Evolutionary conservation across 2,797 vertebrate species (phyloP), one percentile per base, ranked within the genome.

Genomic region (Malurus leucopterus): DNA sequence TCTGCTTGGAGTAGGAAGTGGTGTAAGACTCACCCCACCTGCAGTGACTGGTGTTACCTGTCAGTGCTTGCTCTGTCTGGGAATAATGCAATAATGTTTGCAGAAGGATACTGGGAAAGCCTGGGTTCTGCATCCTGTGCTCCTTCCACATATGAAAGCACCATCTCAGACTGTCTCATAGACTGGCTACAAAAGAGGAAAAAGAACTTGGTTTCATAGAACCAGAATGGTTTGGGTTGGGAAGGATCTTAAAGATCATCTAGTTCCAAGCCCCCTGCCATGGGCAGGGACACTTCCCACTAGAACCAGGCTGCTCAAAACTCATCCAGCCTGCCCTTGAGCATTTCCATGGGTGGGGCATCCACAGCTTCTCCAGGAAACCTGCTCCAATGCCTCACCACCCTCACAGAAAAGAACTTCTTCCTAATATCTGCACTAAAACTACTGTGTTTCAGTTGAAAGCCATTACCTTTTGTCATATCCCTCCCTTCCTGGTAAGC

Each of bases 41-140:
- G n/a, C 3, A 4, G 32, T 7, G 34, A 15, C 49, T 70, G 67
- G 13, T 29, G n/a, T 38, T 46, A 54, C 23, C 50, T 0, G 0
- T 15, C 58, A 24, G 19, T 59, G 53, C 20, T 73, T 55, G 82
- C 47, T 59, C 68, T 24, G 61, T 23, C 22, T 59, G 19, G 49
- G 27, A 82, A 38, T 36, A 79, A 88, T n/a, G 30, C 49, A 61
- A 41, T 5, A 27, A 51, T 9, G 2, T 32, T 90, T 72, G 75
- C 69, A 77, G 77, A 38, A 79, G 47, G 54, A 43, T 58, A 43
- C 43, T 53, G 61, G 15, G 7, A 92, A 89, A 62, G 15, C 26
- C 78, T 0, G 2, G 50, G 13, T 22, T 73, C 61, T 67, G 29
- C 38, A 53, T 65, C n/a, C 21, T 62, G 15, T 36, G 36, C 24